Evolutionary conservation across 1,140 invertebrate species (phyloP).

Genomic region (Grapholita molesta): DNA sequence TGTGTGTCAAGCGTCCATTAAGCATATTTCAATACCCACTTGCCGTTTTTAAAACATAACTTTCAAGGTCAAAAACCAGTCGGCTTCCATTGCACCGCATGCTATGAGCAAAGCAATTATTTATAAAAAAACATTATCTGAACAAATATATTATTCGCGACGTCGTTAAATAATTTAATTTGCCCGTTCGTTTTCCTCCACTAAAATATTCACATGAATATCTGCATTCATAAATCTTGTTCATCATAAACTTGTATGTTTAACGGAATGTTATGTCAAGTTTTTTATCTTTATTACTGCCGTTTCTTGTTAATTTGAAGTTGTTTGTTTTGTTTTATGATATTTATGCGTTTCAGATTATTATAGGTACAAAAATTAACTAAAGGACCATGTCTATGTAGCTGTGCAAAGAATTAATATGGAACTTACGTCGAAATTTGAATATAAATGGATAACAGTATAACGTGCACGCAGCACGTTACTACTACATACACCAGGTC

Average conservation of each 20-base stretch:
- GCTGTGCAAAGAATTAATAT: too few species aligned
- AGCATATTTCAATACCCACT: too few species aligned
- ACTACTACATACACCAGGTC: too few species aligned
- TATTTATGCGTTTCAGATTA: background rate
- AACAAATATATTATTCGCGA: constrained; percentile 57
- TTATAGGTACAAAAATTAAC: too few species aligned
- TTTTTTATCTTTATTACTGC: background rate
- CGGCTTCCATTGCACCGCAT: constrained; percentile 23
- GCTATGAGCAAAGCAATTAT: constrained; percentile 41
- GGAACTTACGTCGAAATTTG: too few species aligned
- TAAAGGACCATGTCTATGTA: too few species aligned
- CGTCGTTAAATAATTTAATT: constrained; percentile 64
- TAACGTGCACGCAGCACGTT: too few species aligned
- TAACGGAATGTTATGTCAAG: constrained; percentile 3
- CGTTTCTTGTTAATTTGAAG: background rate
- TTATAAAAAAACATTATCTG: constrained; percentile 57
- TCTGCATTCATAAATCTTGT: background rate
- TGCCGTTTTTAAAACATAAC: too few species aligned
- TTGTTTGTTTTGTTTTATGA: background rate
- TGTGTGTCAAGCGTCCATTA: too few species aligned
- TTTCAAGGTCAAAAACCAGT: too few species aligned
- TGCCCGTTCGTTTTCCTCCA: constrained; percentile 10
- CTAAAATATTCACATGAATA: background rate
- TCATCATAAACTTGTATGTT: background rate
- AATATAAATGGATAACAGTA: too few species aligned